A percentile compares a stretch with the other conserved stretches of the same genome.
Conservation (phyloP, 2,888 invertebrate species). For the Apodemia mormo region DNA sequence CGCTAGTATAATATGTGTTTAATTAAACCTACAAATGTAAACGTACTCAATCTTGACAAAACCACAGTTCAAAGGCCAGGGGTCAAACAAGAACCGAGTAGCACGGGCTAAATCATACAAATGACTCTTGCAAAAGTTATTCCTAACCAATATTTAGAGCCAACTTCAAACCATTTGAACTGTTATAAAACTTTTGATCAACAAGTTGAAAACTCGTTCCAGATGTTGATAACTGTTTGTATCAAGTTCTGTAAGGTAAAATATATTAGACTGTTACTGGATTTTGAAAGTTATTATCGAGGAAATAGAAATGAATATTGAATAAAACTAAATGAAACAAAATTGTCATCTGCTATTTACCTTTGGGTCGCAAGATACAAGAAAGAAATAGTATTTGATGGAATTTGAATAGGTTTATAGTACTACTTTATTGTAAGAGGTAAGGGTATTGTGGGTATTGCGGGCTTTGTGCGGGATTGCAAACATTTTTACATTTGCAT, state of each 20-base stretch:
- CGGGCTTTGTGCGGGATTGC: background rate
- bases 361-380: background rate
- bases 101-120: background rate
- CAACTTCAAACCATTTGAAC: constrained; percentile 1
- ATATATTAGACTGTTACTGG: background rate
- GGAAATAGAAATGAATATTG: background rate
- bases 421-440: background rate
- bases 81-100: background rate
- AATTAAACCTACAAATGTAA: background rate
- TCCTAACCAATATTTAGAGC: background rate
- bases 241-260: background rate
- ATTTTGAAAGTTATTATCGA: background rate
- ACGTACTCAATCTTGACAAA: background rate
- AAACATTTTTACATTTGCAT: background rate
- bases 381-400: background rate
- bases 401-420: background rate
- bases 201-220: constrained; percentile 9
- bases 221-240: constrained; percentile 10
- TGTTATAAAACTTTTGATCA: constrained; percentile 6
- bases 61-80: background rate
- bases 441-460: background rate
- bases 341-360: constrained; percentile 6
- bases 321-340: background rate
- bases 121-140: background rate
- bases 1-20: too few relatives aligned